Base-by-base conservation (phyloP, 2,888 invertebrate genomes). In the Sesia apiformis region DNA sequence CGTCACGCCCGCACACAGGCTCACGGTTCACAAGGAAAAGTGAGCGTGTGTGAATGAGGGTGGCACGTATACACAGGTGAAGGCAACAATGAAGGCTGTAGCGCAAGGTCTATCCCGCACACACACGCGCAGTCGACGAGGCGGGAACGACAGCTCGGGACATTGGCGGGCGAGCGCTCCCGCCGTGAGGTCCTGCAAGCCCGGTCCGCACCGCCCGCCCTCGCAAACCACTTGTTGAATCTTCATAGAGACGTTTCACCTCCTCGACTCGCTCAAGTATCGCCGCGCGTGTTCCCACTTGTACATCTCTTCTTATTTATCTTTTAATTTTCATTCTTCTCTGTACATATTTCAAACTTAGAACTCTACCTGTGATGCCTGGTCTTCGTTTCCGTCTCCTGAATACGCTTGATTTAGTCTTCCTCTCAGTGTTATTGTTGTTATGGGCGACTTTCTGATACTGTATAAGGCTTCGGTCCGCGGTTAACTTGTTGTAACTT, bases 121-220 rank as follows among this genome's bases (percentile, higher is more conserved):
- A 55, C 56, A 54, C 43, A 53, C 41, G 52, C 58, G 52, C 58
- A 56, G 52, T 51, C 55, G 56, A 57, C 56, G 62, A 63, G 63
- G 65, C 66, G 62, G 65, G 69, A 65, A 65, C 68, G 69, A 65
- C 62, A 59, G 73, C 72, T 68, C 70, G 67, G 67, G 71, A 66
- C 87, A 87, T 68, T 82, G 84, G 88, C 88, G 87, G 88, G 83
- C 83, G 75, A 86, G 81, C 83, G 70, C 77, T 84, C 81, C 83
- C 86, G 84, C 81, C 81, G 87, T 70, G 76, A 74, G 81, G 81
- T 73, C 70, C 73, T 74, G 65, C 68, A 64, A 62, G 60, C 64
- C 56, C 60, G 72, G 63, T 65, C 76, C 77, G 76, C 79, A 76
- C 63, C 78, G 82, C 81, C 80, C 78, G 79, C 78, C 74, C 58